Evolutionary conservation across 2,113 vertebrate genomes (phyloP).

Genomic region (Xiphophorus hellerii): DNA sequence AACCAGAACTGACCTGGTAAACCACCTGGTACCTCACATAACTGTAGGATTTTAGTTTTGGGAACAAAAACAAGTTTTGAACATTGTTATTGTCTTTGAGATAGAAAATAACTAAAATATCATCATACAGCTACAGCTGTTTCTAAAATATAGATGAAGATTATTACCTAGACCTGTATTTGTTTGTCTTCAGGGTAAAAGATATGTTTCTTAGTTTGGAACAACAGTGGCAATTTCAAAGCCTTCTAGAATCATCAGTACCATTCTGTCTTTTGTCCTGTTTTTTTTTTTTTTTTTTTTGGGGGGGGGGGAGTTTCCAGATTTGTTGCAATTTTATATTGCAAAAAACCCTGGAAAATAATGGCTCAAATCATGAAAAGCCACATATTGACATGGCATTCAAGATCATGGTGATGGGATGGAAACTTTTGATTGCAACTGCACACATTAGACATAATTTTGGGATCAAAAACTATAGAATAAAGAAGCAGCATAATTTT

Average conservation of each 20-base stretch:
- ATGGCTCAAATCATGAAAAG: background rate
- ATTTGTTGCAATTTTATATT: background rate
- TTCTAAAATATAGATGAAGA: background rate
- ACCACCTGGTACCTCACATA: background rate
- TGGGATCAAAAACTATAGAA: too few relatives aligned
- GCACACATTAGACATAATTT: background rate
- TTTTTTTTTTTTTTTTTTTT: too few relatives aligned
- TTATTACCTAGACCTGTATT: too few relatives aligned
- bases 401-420: background rate
- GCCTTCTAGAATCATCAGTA: too few relatives aligned
- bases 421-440: background rate
- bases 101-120: background rate
- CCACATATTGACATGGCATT: background rate
- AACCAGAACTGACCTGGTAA: constrained; percentile 21
- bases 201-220: background rate
- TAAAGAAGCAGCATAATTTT: too few relatives aligned
- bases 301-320: too few relatives aligned
- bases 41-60: background rate
- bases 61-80: constrained; percentile 16
- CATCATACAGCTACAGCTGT: background rate
- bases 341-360: background rate
- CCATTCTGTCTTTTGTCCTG: too few relatives aligned
- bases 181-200: background rate
- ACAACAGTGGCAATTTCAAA: background rate
- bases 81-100: background rate